These are phyloP conservation scores for Cyclina sinensis DNA, from an alignment of 1,140 invertebrate species.

Conservation along the genomic window DNA sequence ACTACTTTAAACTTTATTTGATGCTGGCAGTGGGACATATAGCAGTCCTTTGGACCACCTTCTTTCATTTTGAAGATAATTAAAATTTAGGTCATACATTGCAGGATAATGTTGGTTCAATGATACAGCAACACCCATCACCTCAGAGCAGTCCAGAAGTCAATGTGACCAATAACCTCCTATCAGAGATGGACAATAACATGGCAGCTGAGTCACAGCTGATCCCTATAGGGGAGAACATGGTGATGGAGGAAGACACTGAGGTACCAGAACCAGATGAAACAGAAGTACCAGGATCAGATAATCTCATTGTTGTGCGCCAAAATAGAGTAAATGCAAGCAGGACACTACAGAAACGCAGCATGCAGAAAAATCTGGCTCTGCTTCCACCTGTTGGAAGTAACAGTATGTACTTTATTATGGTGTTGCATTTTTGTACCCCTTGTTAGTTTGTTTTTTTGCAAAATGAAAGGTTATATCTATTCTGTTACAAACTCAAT, in stretches of 20 bases:
- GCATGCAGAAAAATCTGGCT: conserved; percentile 47
- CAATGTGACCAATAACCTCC: conserved; percentile 86
- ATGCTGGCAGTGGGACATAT: no score
- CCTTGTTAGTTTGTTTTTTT: no score
- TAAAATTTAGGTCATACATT: no score
- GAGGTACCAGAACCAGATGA: conserved; percentile 91
- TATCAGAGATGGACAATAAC: conserved; percentile 78
- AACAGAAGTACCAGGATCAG: conserved; percentile 87
- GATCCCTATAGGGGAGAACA: conserved; percentile 71
- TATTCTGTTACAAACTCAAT: no score
- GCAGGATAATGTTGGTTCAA: conserved; percentile 81
- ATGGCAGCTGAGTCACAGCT: conserved; percentile 85
- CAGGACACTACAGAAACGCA: conserved; percentile 57
- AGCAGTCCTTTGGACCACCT: no score
- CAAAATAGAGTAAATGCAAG: conserved; percentile 57
- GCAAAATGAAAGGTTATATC: no score
- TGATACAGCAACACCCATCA: conserved; percentile 89
- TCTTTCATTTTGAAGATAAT: no score
- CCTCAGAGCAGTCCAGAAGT: conserved; percentile 87
- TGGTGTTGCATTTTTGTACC: no score
- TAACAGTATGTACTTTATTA: conserved; percentile 35
- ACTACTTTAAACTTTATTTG: no score
- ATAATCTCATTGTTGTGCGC: conserved; percentile 48
- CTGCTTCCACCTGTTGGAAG: conserved; percentile 61
- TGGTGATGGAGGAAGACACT: conserved; percentile 86